These are phyloP conservation scores for Cryptosula pallasiana DNA, from an alignment of 2,888 invertebrate genomes.

Conservation along the genomic window DNA sequence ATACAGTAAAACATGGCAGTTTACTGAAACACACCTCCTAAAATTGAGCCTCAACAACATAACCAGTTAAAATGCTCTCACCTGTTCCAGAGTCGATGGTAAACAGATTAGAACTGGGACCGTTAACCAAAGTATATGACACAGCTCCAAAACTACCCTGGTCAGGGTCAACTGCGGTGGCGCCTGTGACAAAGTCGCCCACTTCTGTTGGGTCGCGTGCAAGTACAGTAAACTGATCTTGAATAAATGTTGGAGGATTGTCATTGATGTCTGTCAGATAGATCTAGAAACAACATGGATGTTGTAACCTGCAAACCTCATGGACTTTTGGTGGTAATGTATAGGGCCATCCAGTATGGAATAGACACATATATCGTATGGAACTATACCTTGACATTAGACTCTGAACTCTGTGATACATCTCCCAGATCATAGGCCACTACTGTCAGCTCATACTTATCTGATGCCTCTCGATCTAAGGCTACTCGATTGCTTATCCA, in stretches of 20 bases:
- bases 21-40: too few relatives aligned
- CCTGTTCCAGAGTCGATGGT: not conserved
- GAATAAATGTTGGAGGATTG: conserved; percentile 79
- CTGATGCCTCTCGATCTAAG: conserved; percentile 72
- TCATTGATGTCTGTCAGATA: conserved; percentile 83
- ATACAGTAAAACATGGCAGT: too few relatives aligned
- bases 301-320: too few relatives aligned
- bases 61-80: too few relatives aligned
- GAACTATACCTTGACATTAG: conserved; percentile 57
- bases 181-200: conserved; percentile 83
- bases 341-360: too few relatives aligned
- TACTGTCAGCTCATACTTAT: conserved; percentile 46
- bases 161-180: conserved; percentile 78
- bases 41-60: too few relatives aligned
- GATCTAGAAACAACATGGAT: conserved; percentile 65
- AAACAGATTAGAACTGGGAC: conserved; percentile 57
- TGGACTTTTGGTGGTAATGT: too few relatives aligned
- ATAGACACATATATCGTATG: conserved; percentile 74
- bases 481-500: conserved; percentile 59
- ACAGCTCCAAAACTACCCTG: conserved; percentile 75
- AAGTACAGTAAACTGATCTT: conserved; percentile 36
- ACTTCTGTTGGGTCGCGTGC: conserved; percentile 74
- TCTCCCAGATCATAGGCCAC: conserved; percentile 52
- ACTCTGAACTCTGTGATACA: conserved; percentile 15
- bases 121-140: conserved; percentile 60